phyloP scores from a whole-genome alignment of 1,140 invertebrate genomes.

The Papilio aristodemus region DNA sequence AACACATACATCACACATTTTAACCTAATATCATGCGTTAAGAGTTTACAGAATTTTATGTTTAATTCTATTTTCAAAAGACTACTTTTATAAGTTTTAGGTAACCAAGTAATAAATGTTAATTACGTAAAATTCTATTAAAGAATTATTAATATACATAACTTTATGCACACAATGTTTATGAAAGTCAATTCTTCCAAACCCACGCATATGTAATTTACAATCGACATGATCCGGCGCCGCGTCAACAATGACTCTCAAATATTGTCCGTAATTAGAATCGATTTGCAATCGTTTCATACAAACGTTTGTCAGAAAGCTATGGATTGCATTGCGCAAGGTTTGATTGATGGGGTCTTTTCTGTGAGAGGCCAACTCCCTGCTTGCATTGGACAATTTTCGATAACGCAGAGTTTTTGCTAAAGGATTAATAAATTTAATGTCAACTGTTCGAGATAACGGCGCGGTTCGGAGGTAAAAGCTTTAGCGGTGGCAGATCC shows the following conservation, averaged over 20 bases:
- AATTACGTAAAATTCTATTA: neutral
- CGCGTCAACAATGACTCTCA: slow-evolving; percentile 63
- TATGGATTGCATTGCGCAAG: slow-evolving; percentile 63
- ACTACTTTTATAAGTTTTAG: no score
- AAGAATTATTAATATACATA: neutral
- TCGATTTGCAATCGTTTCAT: slow-evolving; percentile 64
- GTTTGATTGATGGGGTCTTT: slow-evolving; percentile 66
- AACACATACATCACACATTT: neutral
- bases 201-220: slow-evolving; percentile 1
- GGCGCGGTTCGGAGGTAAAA: slow-evolving; percentile 43
- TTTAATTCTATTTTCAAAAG: no score
- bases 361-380: slow-evolving; percentile 46
- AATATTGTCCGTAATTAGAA: slow-evolving; percentile 74
- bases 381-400: slow-evolving; percentile 53
- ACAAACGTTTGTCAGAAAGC: slow-evolving; percentile 66
- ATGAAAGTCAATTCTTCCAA: neutral
- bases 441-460: slow-evolving; percentile 50
- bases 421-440: slow-evolving; percentile 56
- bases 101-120: no score
- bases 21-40: neutral
- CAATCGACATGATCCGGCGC: slow-evolving; percentile 48
- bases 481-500: slow-evolving; percentile 41
- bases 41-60: no score
- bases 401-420: slow-evolving; percentile 53
- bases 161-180: neutral